Conservation (phyloP, 92 coral and sea anemone species). For the Zoanthus gigantus region DNA sequence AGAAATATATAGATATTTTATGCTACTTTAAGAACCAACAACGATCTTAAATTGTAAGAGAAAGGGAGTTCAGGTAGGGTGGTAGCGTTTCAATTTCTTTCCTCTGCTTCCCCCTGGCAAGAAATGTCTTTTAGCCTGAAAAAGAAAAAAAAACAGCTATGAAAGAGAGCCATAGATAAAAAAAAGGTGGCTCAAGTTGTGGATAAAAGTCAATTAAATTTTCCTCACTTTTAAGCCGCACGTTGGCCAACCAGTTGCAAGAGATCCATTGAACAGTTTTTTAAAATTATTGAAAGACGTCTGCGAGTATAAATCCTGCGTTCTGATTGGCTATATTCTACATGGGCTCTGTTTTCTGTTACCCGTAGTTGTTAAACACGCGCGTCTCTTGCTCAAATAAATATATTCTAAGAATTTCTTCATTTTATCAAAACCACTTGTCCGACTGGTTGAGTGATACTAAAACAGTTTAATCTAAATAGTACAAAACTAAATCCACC, state of each 20-base stretch:
- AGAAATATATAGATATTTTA: neutral
- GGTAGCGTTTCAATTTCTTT: slow-evolving; percentile 47
- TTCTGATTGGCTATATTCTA: no score
- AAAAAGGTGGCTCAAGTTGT: neutral
- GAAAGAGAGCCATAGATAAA: neutral
- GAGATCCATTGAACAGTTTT: neutral
- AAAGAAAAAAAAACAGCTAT: neutral
- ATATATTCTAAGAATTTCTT: no score
- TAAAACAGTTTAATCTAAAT: neutral
- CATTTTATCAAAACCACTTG: no score
- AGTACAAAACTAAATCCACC: neutral
- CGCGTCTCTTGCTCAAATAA: no score
- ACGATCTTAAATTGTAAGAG: neutral
- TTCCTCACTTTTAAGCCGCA: no score
- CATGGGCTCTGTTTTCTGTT: no score
- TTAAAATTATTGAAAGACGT: no score
- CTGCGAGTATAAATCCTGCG: no score
- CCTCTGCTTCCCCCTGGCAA: slow-evolving; percentile 31
- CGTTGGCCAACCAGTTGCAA: neutral
- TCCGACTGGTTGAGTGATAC: neutral
- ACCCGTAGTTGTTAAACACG: no score
- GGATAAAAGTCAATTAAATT: neutral
- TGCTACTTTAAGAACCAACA: neutral
- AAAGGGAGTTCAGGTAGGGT: neutral
- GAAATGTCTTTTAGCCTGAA: slow-evolving; percentile 65